These are phyloP conservation scores for Crax fasciolata DNA, from an alignment of 2,797 vertebrate species.

Conservation along the genomic window DNA sequence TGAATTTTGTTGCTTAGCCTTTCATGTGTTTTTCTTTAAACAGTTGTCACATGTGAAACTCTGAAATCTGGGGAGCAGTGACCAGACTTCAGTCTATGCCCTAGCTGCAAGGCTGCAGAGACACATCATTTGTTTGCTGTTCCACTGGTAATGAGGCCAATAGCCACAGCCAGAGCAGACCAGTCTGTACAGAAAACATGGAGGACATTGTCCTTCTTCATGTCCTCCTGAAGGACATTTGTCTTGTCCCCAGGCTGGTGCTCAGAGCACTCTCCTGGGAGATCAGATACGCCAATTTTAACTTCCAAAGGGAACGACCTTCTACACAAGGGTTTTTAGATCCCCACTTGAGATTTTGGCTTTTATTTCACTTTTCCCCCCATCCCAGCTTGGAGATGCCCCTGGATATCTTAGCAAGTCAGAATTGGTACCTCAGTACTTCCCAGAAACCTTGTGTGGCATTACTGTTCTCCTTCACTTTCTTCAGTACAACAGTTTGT, in stretches of 20 bases:
- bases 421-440: not conserved
- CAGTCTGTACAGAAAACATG: not conserved
- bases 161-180: not conserved
- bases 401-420: not conserved
- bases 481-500: not conserved
- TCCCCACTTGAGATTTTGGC: not conserved
- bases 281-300: not conserved
- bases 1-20: not conserved
- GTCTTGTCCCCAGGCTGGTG: not conserved
- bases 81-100: not conserved
- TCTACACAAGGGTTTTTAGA: not conserved
- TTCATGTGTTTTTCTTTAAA: not conserved
- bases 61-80: not conserved
- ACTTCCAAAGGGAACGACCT: not conserved
- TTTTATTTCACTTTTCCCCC: not conserved
- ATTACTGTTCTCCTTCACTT: not conserved
- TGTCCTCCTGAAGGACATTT: not conserved
- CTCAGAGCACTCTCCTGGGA: not conserved
- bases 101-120: not conserved
- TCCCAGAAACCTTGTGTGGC: not conserved
- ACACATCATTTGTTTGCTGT: not conserved
- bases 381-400: rapidly evolving
- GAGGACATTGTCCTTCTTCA: not conserved
- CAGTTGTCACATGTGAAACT: not conserved
- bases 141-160: not conserved